Base-by-base conservation (phyloP, 2,797 vertebrate species). In the Amblyopsis hoosieri region DNA sequence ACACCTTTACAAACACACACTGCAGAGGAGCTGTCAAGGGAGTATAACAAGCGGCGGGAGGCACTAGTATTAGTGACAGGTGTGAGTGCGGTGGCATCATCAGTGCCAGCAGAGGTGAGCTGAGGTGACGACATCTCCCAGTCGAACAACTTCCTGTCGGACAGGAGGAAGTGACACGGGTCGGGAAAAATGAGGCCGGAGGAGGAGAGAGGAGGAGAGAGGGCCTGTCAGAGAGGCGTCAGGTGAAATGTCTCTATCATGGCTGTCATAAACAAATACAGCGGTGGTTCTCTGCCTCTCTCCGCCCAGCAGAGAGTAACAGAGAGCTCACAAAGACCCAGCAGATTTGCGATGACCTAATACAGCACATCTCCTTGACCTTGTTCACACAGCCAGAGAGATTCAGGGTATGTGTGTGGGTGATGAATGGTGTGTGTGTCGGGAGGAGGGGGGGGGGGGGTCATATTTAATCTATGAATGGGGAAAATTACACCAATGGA, bases 291-390 rank as follows among this genome's bases (percentile, higher is more conserved):
- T 37, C 37, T 14, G 23, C 56, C 63, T 33, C 29, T 66, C 64
- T 57, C 54, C 67, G 29, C 12, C 23, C 62, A 53, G 94, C 87
- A 88, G 89, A 90, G 92, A 94, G 93, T 91, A 95, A 96, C 90
- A 94, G 92, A 94, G 94, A 94, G 95, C 95, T 95, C 95, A 96
- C 94, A 96, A 93, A 90, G 96, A 97, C 95, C 96, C 93, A 94
- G 94, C 93, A 94, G 93, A 94, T 92, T 95, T 96, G 94, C 95
- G 95, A 96, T 96, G 96, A 95, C 92, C 92, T 96, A 95, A 93
- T 95, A 94, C 23, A 29, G 23, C 23, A 29, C 94, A 96, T 96
- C 94, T 92, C 85, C 92, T 95, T 93, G 94, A 95, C 95, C 95
- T 97, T 96, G 93, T 93, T 92, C 93, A 91, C 92, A 92, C 93